phyloP scores from a whole-genome alignment of 2,113 vertebrate genomes.

The Onychostoma macrolepis region DNA sequence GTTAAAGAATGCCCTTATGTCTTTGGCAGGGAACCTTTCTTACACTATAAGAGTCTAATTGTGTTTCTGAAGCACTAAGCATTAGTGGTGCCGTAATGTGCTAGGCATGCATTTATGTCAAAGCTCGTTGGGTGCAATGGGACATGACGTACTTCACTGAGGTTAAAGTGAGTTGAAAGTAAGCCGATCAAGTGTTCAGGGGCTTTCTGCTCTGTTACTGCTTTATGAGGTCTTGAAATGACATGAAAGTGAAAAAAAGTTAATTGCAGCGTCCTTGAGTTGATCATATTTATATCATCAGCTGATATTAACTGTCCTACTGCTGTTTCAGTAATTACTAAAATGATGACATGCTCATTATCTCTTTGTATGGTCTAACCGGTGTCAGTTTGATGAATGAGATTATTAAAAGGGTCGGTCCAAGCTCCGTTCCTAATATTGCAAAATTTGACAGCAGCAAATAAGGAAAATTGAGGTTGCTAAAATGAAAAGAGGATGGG shows the following conservation, averaged over 20 bases:
- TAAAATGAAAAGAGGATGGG: background rate
- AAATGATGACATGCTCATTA: constrained; percentile 40
- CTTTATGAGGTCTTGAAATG: background rate
- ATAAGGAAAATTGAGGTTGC: constrained; percentile 20
- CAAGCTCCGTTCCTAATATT: background rate
- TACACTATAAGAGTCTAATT: background rate
- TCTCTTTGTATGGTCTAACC: constrained; percentile 11
- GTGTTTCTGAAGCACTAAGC: background rate
- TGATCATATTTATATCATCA: background rate
- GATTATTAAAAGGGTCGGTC: constrained; percentile 30
- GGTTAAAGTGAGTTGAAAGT: constrained; percentile 5
- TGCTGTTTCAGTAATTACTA: constrained; percentile 34
- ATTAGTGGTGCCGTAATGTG: background rate
- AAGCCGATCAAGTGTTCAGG: background rate
- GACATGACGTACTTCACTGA: background rate
- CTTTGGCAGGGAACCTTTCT: background rate
- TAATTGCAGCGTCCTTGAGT: constrained; percentile 6
- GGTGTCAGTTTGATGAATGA: constrained; percentile 45
- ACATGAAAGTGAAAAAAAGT: constrained; percentile 15
- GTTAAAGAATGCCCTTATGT: constrained; percentile 32
- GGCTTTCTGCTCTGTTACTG: background rate
- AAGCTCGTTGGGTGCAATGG: background rate
- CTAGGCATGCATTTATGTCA: constrained; percentile 1
- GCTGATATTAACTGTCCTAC: constrained; percentile 17
- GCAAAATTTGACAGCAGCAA: constrained; percentile 14